Percentiles rank a stretch among this genome's conserved stretches.
Evolutionary conservation across 2,888 invertebrate species (phyloP).

Genomic region (Tribolium freemani): DNA sequence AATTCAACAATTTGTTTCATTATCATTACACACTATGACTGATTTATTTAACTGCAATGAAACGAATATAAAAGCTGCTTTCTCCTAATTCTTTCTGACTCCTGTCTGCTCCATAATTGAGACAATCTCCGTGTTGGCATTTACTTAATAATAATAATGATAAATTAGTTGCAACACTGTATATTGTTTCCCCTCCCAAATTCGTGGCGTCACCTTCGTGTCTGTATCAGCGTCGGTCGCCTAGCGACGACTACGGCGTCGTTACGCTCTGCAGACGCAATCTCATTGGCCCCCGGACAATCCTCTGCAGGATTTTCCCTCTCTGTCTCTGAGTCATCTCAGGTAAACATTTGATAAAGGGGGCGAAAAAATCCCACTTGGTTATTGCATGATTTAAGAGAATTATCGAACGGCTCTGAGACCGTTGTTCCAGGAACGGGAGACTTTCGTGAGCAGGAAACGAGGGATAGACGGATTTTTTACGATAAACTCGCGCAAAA

Average conservation of each 20-base stretch:
- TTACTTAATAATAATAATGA: too few relatives aligned
- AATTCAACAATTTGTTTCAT: too few relatives aligned
- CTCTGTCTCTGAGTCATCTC: constrained; percentile 65
- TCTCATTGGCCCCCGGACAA: constrained; percentile 60
- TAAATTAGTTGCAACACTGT: background rate
- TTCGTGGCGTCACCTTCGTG: constrained; percentile 54
- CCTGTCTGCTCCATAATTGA: too few relatives aligned
- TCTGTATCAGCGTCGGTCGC: constrained; percentile 59
- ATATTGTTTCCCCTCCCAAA: background rate
- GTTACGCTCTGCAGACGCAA: constrained; percentile 59
- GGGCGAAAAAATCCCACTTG: constrained; percentile 71
- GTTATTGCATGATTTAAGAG: constrained; percentile 69
- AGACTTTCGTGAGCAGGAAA: constrained; percentile 56
- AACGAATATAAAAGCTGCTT: too few relatives aligned
- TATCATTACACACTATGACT: too few relatives aligned
- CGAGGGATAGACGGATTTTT: constrained; percentile 27
- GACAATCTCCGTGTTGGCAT: too few relatives aligned
- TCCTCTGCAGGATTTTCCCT: constrained; percentile 57
- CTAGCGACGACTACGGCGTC: constrained; percentile 58
- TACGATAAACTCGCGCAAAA: constrained; percentile 26
- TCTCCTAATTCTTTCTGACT: too few relatives aligned
- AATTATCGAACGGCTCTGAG: constrained; percentile 56
- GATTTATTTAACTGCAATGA: too few relatives aligned
- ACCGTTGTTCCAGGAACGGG: constrained; percentile 51
- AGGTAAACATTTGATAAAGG: constrained; percentile 69